phyloP scores from a whole-genome alignment of 2,888 invertebrate species.

The Diachrysia chrysitis region DNA sequence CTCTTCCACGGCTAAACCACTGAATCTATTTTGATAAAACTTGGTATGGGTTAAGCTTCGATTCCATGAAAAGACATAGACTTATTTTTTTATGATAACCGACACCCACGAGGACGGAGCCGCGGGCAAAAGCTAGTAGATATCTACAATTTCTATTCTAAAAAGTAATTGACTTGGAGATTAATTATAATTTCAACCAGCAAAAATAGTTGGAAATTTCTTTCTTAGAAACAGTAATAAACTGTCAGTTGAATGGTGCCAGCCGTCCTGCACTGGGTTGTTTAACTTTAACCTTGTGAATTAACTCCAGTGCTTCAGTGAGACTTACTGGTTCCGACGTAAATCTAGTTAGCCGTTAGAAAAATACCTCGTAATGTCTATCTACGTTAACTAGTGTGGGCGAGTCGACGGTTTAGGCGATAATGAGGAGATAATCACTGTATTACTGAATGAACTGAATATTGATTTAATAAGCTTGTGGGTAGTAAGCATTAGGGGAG shows the following conservation, averaged over 20 bases:
- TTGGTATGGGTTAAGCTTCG: too few relatives aligned
- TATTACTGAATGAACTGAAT: not conserved
- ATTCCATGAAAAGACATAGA: too few relatives aligned
- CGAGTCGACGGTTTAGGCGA: not conserved
- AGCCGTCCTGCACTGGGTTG: slow-evolving; percentile 37
- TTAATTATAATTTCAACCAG: not conserved
- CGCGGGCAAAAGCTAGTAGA: too few relatives aligned
- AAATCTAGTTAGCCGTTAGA: slow-evolving; percentile 62
- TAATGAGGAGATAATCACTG: slow-evolving; percentile 1
- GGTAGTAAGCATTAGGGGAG: not conserved
- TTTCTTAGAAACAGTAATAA: not conserved
- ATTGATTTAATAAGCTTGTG: not conserved
- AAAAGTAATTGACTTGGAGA: not conserved
- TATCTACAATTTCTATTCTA: too few relatives aligned
- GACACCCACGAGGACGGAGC: too few relatives aligned
- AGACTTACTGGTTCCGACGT: slow-evolving; percentile 52
- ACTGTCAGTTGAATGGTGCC: slow-evolving; percentile 21
- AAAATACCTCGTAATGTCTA: slow-evolving; percentile 36
- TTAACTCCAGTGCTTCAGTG: slow-evolving; percentile 39
- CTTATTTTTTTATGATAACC: too few relatives aligned
- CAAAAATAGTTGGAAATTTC: not conserved
- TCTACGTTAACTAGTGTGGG: slow-evolving; percentile 26
- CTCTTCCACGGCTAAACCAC: too few relatives aligned
- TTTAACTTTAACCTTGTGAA: slow-evolving; percentile 21
- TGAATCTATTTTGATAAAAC: too few relatives aligned